Base-by-base conservation (phyloP, 2,113 vertebrate genomes). In the Rhombomys opimus region DNA sequence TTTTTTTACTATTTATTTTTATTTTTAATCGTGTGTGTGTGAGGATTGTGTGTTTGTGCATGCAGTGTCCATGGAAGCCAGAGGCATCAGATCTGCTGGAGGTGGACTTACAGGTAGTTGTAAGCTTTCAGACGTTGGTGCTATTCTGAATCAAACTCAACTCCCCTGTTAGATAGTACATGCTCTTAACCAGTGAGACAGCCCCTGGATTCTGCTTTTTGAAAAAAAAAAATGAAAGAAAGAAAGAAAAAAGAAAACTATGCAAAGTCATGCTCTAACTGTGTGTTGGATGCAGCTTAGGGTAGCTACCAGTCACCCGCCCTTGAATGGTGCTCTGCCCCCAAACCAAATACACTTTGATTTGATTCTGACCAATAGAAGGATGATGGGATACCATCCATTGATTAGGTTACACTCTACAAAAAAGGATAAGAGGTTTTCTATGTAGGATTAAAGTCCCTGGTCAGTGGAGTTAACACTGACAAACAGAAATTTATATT, bases 261-360 rank as follows among this genome's bases (percentile, higher is more conserved):
- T 52, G 22, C 46, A 50, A 87, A 87, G 7, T 70, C 35, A 87
- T 30, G 1, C 20, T 92, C 59, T n/a, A 88, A 22, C 10, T 9
- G 3, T n/a, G 4, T 18, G 1, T 35, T 81, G 7, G 1, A 35
- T 27, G 17, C 2, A 12, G 27, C 0, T 0, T 73, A 3, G 0
- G 14, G 27, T 63, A 50, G 22, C 20, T 54, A 1, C 27, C 61
- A 63, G 23, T 38, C 4, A 13, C 30, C 54, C 3, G 82, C 14
- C 41, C 14, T 32, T 80, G 4, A 18, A 27, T 14, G 22, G 52
- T 32, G 7, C 11, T 14, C 30, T 91, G 27, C 17, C 22, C n/a
- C 32, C 35, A 25, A 85, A 30, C 41, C 84, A 93, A 22, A 73
- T 46, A 72, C 41, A 2, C 30, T 20, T 35, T 73, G 80, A 30